A percentile compares a stretch with the other conserved stretches of the same genome.
Evolutionary conservation across 2,888 invertebrate genomes (phyloP).

Genomic region (Cyrtodaria siliqua): DNA sequence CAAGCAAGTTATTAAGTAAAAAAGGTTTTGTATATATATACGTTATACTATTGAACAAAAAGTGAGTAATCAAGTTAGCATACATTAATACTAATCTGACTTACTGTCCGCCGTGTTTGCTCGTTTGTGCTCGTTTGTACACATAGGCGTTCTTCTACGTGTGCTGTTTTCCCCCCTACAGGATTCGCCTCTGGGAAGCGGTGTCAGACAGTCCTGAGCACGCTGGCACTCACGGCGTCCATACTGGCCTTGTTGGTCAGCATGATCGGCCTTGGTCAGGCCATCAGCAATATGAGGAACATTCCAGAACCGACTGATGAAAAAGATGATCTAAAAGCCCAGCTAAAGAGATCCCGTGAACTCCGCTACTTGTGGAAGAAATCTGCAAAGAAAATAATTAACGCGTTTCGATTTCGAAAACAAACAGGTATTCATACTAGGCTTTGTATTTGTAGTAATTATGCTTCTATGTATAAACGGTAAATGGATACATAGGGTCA

Average conservation of each 20-base stretch:
- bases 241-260: conserved; percentile 8
- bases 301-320: neutral
- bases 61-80: too few relatives aligned
- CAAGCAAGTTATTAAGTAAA: too few relatives aligned
- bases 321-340: neutral
- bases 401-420: neutral
- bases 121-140: too few relatives aligned
- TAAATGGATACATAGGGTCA: too few relatives aligned
- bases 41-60: too few relatives aligned
- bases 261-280: conserved; percentile 3
- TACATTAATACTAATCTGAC: too few relatives aligned
- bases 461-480: too few relatives aligned
- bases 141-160: too few relatives aligned
- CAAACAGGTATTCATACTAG: conserved; percentile 2
- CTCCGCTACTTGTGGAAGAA: conserved; percentile 7
- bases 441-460: too few relatives aligned
- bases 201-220: conserved; percentile 8
- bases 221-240: neutral
- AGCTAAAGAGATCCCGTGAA: neutral
- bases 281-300: conserved; percentile 6
- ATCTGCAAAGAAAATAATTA: conserved; percentile 1
- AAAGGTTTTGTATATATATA: too few relatives aligned
- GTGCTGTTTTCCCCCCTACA: too few relatives aligned
- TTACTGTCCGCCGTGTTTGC: too few relatives aligned
- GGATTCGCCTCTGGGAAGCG: conserved; percentile 15